Evolutionary conservation across 37 sponge, comb jelly and placozoan genomes (phyloP).

Genomic region (Theonella swinhoei): DNA sequence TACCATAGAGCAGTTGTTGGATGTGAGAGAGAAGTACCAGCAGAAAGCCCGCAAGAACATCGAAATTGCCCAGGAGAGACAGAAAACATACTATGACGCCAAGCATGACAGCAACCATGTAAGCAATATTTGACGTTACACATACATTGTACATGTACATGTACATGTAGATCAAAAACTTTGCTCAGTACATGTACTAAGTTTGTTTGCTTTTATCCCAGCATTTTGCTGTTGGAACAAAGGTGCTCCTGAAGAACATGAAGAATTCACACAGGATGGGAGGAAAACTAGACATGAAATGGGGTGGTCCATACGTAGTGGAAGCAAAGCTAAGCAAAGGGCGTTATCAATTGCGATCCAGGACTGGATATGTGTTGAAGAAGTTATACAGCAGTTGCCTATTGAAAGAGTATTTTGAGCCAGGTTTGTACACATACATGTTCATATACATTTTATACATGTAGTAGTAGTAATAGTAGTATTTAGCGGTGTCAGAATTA

Average conservation of each 20-base stretch:
- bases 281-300: not conserved
- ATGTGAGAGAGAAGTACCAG: conserved; percentile 3
- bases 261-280: not conserved
- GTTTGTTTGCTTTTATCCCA: too few relatives aligned
- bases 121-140: too few relatives aligned
- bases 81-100: conserved; percentile 30
- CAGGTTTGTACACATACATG: too few relatives aligned
- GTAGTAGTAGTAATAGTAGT: too few relatives aligned
- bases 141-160: too few relatives aligned
- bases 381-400: too few relatives aligned
- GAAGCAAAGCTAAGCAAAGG: not conserved
- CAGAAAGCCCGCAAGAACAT: conserved; percentile 7
- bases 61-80: conserved; percentile 24
- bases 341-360: conserved; percentile 1
- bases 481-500: too few relatives aligned
- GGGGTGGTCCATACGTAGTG: not conserved
- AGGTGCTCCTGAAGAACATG: conserved; percentile 1
- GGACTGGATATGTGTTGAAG: too few relatives aligned
- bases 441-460: too few relatives aligned
- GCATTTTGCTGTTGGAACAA: not conserved
- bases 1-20: not conserved
- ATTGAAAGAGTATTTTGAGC: too few relatives aligned
- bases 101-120: not conserved
- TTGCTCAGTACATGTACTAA: too few relatives aligned
- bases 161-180: too few relatives aligned